These are phyloP conservation scores for Dermatophagoides farinae DNA, from an alignment of 1,140 invertebrate genomes.

Conservation along the genomic window DNA sequence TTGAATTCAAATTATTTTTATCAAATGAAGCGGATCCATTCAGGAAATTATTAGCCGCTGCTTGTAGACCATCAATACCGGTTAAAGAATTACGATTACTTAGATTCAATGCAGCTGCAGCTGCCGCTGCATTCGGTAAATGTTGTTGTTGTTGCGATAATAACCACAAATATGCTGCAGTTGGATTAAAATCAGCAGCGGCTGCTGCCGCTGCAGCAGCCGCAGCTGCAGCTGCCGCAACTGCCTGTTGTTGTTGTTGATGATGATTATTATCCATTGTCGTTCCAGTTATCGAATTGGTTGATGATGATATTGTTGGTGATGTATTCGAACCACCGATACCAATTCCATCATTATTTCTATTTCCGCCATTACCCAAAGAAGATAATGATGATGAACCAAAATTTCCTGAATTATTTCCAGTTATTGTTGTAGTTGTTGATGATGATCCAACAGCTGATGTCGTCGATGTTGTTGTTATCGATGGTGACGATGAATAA, in stretches of 20 bases:
- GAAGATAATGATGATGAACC: too few species aligned
- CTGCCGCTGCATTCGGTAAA: constrained; percentile 10
- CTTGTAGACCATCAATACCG: not conserved
- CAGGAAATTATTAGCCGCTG: not conserved
- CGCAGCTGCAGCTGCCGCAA: not conserved
- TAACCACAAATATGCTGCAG: constrained; percentile 16
- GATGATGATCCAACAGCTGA: too few species aligned
- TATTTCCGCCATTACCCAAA: too few species aligned
- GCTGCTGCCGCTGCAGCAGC: not conserved
- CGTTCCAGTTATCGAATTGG: not conserved
- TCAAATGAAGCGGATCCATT: not conserved
- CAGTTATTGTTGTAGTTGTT: too few species aligned
- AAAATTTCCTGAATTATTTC: too few species aligned
- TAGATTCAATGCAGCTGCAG: constrained; percentile 7
- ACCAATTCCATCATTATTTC: too few species aligned
- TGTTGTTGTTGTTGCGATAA: constrained; percentile 16
- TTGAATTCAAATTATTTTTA: too few species aligned
- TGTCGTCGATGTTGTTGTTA: too few species aligned
- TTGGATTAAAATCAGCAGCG: constrained; percentile 13
- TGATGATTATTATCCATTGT: not conserved
- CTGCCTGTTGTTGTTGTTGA: not conserved
- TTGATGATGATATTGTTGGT: too few species aligned
- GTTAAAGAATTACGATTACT: not conserved
- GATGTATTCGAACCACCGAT: too few species aligned
- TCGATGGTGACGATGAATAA: too few species aligned